Base-by-base conservation (phyloP, 2,888 invertebrate species). In the Deilephila elpenor region DNA sequence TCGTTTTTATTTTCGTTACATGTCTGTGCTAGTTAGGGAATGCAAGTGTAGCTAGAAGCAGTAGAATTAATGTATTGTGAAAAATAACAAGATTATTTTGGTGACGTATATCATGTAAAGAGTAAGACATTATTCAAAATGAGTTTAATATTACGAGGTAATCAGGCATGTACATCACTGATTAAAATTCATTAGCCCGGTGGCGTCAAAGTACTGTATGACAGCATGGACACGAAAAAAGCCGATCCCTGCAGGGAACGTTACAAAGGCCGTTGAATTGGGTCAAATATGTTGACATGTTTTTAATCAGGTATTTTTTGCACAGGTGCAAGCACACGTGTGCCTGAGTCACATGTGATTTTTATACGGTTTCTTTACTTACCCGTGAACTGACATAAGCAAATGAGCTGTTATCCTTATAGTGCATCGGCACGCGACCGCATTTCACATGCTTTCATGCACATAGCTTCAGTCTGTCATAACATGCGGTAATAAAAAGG, bases 391-490 rank as follows among this genome's bases (percentile, higher is more conserved):
- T 72, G 70, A 44, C 32, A 71, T 67, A 67, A 62, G 71, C 70
- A 71, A 67, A 64, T 56, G 56, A 71, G 34, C 44, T 67, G 60
- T 20, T 37, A 74, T 79, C 90, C 92, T 90, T 90, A 90, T 88
- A 91, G 86, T 82, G 84, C 81, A 79, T 75, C 79, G 86, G 89
- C 93, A 93, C 92, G 93, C 91, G 92, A 92, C 88, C 87, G 83
- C 88, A 86, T 79, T 81, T 81, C 78, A 79, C 79, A 78, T 83
- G 83, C 80, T 78, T 80, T 76, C 79, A 82, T 83, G 83, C 81
- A 82, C 84, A 84, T 84, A 87, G 85, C 84, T 88, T 86, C 85
- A 81, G 80, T 78, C 78, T 84, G 84, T 80, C 83, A 82, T 81
- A 80, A 78, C 82, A 80, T 83, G 29, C 71, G 60, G 60, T 29